phyloP scores from a whole-genome alignment of 2,797 vertebrate genomes.

The Crypturellus tataupa region DNA sequence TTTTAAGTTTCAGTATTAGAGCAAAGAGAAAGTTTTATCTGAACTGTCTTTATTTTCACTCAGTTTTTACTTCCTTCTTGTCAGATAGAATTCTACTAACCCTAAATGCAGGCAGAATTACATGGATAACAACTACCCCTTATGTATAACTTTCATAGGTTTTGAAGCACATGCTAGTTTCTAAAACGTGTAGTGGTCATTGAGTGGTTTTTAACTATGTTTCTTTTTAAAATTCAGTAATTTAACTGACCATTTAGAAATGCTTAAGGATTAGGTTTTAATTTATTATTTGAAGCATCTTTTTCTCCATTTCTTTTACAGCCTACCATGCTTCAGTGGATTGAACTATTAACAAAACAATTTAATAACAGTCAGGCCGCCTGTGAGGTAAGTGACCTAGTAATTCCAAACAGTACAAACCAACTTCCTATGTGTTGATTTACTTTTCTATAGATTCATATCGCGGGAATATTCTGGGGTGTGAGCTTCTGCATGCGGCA shows the following conservation, averaged over 20 bases:
- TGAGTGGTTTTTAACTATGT: background rate
- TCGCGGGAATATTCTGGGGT: constrained; percentile 66
- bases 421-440: constrained; percentile 64
- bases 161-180: background rate
- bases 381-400: constrained; percentile 89
- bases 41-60: background rate
- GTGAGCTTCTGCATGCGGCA: constrained; percentile 48
- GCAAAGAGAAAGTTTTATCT: background rate
- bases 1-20: background rate
- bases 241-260: background rate
- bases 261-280: background rate
- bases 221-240: background rate
- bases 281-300: background rate
- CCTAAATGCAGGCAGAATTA: background rate
- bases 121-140: too few species aligned
- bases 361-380: constrained; percentile 99
- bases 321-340: constrained; percentile 99
- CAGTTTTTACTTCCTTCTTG: background rate
- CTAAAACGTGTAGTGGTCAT: background rate
- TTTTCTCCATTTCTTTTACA: constrained; percentile 74
- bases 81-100: background rate
- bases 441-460: constrained; percentile 63
- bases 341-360: constrained; percentile 97
- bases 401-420: constrained; percentile 57
- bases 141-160: background rate